Conservation (phyloP, 1,140 invertebrate species). For the Heliconius congener region DNA sequence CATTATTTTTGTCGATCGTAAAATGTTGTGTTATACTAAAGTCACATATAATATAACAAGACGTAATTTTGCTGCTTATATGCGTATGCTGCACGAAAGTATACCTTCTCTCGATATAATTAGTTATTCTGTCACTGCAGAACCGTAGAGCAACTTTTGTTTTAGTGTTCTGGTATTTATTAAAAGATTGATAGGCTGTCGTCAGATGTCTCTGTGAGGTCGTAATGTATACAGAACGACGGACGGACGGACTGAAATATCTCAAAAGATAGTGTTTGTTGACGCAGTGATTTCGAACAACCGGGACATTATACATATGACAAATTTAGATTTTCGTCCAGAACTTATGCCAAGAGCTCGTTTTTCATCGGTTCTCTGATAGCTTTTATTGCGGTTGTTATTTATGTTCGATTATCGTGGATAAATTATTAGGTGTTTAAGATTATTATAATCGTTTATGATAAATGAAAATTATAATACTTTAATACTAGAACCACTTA, state of each 20-base stretch:
- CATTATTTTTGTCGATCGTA: slow-evolving; percentile 62
- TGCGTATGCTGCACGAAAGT: slow-evolving; percentile 26
- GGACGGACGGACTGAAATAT: slow-evolving; percentile 67
- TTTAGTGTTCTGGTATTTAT: slow-evolving; percentile 68
- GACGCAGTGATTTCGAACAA: slow-evolving; percentile 52
- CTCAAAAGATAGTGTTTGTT: slow-evolving; percentile 70
- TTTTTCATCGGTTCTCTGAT: slow-evolving; percentile 37
- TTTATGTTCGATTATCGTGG: slow-evolving; percentile 30
- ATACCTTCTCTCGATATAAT: slow-evolving; percentile 25
- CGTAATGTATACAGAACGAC: slow-evolving; percentile 67
- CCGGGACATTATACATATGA: slow-evolving; percentile 61
- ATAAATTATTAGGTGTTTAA: slow-evolving; percentile 31
- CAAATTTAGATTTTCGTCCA: slow-evolving; percentile 57
- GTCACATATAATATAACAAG: slow-evolving; percentile 64
- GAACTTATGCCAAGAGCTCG: slow-evolving; percentile 29
- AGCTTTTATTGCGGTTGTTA: slow-evolving; percentile 34
- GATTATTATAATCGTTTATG: neutral
- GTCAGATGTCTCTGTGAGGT: slow-evolving; percentile 71
- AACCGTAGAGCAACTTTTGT: slow-evolving; percentile 38
- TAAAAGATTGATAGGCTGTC: slow-evolving; percentile 76
- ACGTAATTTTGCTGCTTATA: slow-evolving; percentile 42
- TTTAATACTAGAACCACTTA: neutral
- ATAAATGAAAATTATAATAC: neutral
- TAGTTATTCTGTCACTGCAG: slow-evolving; percentile 15
- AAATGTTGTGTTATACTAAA: slow-evolving; percentile 70